A percentile compares a stretch with the other conserved stretches of the same genome.
Evolutionary conservation across 2,888 invertebrate species (phyloP).

Genomic region (Spilarctia lutea): DNA sequence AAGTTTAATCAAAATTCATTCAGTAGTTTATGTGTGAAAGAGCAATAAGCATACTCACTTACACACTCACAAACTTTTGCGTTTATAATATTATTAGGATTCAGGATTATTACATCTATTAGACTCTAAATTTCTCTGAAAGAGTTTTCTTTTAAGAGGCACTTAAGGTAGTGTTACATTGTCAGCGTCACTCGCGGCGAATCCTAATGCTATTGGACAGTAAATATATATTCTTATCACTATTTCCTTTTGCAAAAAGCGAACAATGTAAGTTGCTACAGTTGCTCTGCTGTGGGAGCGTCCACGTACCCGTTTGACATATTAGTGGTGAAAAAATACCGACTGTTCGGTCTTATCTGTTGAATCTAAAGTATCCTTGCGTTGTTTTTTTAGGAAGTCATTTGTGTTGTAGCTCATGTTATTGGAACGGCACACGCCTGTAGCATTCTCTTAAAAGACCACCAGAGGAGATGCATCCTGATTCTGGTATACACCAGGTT

Average conservation of each 20-base stretch:
- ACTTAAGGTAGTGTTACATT: background rate
- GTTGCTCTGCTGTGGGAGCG: background rate
- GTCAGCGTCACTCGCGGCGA: background rate
- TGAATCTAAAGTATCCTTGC: constrained; percentile 18
- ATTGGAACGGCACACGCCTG: constrained; percentile 47
- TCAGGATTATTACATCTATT: no score
- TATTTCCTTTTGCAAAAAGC: background rate
- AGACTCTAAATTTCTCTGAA: no score
- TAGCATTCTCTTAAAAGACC: constrained; percentile 49
- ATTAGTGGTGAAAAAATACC: constrained; percentile 8
- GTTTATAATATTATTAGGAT: no score
- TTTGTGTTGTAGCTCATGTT: constrained; percentile 52
- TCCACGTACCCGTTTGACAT: background rate
- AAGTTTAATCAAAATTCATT: no score
- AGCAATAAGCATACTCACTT: no score
- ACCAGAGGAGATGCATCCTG: constrained; percentile 42
- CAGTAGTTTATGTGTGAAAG: no score
- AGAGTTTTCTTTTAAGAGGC: background rate
- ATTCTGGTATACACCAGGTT: constrained; percentile 40
- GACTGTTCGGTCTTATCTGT: constrained; percentile 7
- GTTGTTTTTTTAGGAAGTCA: constrained; percentile 39
- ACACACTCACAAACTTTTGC: no score
- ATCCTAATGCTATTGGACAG: background rate
- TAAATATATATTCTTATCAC: background rate
- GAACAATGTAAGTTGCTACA: background rate